Base-by-base conservation (phyloP, 23 tunicate species). In the Trididemnum clinides region DNA sequence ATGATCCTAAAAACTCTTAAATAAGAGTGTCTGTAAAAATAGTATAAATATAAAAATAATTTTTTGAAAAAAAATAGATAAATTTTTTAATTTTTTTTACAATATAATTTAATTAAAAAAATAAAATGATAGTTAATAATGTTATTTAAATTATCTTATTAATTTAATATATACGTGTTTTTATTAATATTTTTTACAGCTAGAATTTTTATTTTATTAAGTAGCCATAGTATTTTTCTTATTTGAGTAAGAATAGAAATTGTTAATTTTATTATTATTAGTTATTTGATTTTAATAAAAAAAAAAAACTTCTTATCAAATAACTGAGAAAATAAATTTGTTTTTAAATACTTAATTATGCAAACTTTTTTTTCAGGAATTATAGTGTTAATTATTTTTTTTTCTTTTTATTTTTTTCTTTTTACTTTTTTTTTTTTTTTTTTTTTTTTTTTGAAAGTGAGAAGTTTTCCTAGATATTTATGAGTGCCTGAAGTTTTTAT, bases 1-100 rank as follows among this genome's bases (percentile, higher is more conserved):
- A n/a, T 51, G 20, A 51, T n/a, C 21, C 21, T n/a, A n/a, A 51
- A 21, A 51, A 51, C 21, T 51, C 21, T n/a, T 51, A 21, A 51
- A 51, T 51, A 21, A 20, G 21, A 20, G 59, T n/a, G 59, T n/a
- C 21, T 51, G 59, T 51, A n/a, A 10, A 4, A 59, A 10, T 59
- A 59, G 25, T 59, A n/a, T 59, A 10, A 59, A 10, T 7, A 44
- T 59, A 12, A 59, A 12, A 12, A 59, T 59, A 12, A 59, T 59
- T 59, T 59, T 59, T 59, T 59, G 69, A 59, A 59, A 59, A 59
- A 59, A 59, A 59, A 59, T 59, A 59, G 69, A 59, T 15, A 59
- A 59, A 59, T 12, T 12, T 59, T 59, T 59, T 21, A 59, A 21
- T 59, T 19, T 15, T 59, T 59, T 12, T 59, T 59, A 59, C 26